Conservation (phyloP, 2,888 invertebrate genomes). For the Metellina segmentata region DNA sequence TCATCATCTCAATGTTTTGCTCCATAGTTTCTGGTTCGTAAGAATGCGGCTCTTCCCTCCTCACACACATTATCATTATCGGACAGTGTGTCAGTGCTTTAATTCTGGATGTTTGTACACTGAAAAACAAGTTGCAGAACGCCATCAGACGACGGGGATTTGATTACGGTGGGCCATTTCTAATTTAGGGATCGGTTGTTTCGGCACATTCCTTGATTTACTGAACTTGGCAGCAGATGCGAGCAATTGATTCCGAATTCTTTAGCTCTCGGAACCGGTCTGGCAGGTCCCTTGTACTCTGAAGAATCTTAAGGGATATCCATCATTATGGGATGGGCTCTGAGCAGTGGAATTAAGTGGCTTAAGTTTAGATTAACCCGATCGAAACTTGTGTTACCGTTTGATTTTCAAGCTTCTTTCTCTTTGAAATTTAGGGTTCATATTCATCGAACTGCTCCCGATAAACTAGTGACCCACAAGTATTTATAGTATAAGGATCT, state of each 20-base stretch:
- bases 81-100: slow-evolving; percentile 70
- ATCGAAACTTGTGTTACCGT: too few species aligned
- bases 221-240: background rate
- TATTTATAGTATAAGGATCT: too few species aligned
- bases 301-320: slow-evolving; percentile 10
- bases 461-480: too few species aligned
- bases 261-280: slow-evolving; percentile 22
- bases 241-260: slow-evolving; percentile 28
- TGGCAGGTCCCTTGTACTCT: slow-evolving; percentile 8
- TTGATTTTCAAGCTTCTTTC: too few species aligned
- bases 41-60: slow-evolving; percentile 44
- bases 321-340: background rate
- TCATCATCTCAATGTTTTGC: slow-evolving; percentile 50
- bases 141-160: background rate
- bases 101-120: background rate
- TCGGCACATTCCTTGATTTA: background rate
- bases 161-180: slow-evolving; percentile 1
- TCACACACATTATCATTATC: slow-evolving; percentile 13
- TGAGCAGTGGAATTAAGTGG: too few species aligned
- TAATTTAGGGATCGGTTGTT: background rate
- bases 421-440: too few species aligned
- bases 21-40: slow-evolving; percentile 47
- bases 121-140: slow-evolving; percentile 3
- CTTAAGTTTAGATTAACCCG: too few species aligned
- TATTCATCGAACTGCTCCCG: too few species aligned